These are phyloP conservation scores for Oxygymnocypris stewartii DNA, from an alignment of 2,113 vertebrate genomes.

Conservation along the genomic window DNA sequence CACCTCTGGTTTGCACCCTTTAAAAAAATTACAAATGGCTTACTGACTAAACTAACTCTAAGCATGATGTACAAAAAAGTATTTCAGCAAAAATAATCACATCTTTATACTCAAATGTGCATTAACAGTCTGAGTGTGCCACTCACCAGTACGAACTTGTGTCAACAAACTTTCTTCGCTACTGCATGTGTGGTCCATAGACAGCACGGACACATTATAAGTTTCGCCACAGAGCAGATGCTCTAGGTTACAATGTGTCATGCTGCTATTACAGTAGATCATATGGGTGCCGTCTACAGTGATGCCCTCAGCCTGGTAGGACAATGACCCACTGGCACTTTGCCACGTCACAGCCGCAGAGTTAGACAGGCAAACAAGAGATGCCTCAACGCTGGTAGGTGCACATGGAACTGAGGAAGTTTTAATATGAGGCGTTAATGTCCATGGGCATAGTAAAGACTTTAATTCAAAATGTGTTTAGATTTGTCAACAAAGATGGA, in stretches of 20 bases:
- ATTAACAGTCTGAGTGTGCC: background rate
- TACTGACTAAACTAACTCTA: background rate
- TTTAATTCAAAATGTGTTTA: too few species aligned
- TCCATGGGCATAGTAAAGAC: background rate
- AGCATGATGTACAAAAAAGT: too few species aligned
- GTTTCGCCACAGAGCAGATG: constrained; percentile 68
- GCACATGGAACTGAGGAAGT: constrained; percentile 69
- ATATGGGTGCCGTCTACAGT: constrained; percentile 51
- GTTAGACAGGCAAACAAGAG: constrained; percentile 63
- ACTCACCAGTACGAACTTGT: constrained; percentile 67
- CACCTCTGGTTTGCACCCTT: background rate
- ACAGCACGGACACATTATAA: constrained; percentile 68
- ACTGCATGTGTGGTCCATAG: constrained; percentile 63
- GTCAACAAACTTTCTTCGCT: constrained; percentile 55
- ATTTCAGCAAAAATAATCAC: background rate
- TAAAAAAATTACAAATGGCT: background rate
- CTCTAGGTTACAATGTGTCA: constrained; percentile 65
- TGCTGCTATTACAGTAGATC: constrained; percentile 62
- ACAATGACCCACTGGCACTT: constrained; percentile 60
- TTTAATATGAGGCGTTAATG: background rate
- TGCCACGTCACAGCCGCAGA: constrained; percentile 72
- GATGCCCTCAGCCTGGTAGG: constrained; percentile 64
- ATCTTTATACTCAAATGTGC: background rate
- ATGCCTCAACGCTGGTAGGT: constrained; percentile 64
- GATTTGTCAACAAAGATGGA: background rate